Conservation (phyloP, 2,888 invertebrate species). For the Caenorhabditis zanzibari region DNA sequence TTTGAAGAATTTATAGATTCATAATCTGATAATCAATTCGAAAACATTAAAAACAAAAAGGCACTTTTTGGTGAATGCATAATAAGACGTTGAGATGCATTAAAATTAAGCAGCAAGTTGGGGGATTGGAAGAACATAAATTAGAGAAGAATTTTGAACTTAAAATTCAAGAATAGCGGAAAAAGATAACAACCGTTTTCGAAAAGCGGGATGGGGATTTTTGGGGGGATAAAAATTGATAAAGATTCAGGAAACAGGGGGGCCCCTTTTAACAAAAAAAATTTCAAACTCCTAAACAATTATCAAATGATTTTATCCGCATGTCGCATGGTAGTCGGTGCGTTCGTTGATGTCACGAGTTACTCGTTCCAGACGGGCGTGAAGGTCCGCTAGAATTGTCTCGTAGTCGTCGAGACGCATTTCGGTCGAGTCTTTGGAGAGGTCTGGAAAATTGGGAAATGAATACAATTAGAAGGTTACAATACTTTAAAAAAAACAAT, state of each 20-base stretch:
- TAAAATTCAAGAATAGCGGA: not conserved
- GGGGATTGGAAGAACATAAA: slow-evolving; percentile 21
- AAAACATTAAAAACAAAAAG: slow-evolving; percentile 9
- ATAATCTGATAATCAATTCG: slow-evolving; percentile 25
- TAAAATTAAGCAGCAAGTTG: slow-evolving; percentile 49
- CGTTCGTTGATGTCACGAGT: slow-evolving; percentile 75
- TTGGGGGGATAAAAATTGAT: slow-evolving; percentile 1
- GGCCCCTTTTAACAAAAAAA: not conserved
- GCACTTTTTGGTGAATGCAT: slow-evolving; percentile 25
- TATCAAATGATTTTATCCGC: slow-evolving; percentile 60
- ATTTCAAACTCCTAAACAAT: slow-evolving; percentile 12
- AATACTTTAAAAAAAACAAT: slow-evolving; percentile 31
- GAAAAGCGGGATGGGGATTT: slow-evolving; percentile 37
- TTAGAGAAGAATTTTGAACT: slow-evolving; percentile 27
- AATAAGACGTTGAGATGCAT: slow-evolving; percentile 31
- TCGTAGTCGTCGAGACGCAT: slow-evolving; percentile 78
- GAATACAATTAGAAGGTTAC: too few relatives aligned
- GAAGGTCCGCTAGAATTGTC: slow-evolving; percentile 72
- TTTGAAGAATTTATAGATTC: slow-evolving; percentile 31
- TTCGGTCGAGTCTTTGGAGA: slow-evolving; percentile 78
- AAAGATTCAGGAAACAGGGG: slow-evolving; percentile 7
- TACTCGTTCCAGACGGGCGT: slow-evolving; percentile 75
- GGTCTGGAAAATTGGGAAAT: slow-evolving; percentile 61
- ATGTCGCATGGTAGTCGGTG: slow-evolving; percentile 79
- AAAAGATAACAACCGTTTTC: slow-evolving; percentile 42